These are phyloP conservation scores for Rattus norvegicus DNA, from an alignment of 2,113 vertebrate genomes.

Conservation along the genomic window DNA sequence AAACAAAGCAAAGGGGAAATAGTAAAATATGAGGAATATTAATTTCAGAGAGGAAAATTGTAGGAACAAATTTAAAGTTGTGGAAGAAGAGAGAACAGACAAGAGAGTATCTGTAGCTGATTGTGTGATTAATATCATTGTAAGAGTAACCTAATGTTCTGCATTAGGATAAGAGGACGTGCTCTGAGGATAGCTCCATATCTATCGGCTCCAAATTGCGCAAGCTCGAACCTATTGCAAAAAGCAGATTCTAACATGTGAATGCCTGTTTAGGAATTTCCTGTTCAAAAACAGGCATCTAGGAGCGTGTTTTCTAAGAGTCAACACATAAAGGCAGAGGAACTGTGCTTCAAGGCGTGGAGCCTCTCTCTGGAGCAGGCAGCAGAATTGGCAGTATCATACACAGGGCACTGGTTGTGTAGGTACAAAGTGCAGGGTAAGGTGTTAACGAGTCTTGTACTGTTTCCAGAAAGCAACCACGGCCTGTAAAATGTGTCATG, in stretches of 20 bases:
- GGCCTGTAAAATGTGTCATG: not conserved
- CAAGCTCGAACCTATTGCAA: too few species aligned
- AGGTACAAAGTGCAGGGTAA: not conserved
- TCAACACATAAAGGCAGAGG: too few species aligned
- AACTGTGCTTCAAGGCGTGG: not conserved
- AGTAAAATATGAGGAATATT: not conserved
- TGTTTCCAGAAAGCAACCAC: not conserved
- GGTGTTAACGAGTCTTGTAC: not conserved
- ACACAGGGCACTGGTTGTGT: not conserved
- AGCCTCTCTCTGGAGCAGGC: not conserved
- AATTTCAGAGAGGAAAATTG: too few species aligned
- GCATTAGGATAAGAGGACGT: not conserved
- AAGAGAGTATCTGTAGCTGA: not conserved
- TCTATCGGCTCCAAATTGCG: not conserved
- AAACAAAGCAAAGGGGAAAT: not conserved
- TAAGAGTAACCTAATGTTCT: not conserved
- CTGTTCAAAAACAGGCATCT: not conserved
- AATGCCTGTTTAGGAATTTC: not conserved
- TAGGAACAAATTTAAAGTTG: not conserved
- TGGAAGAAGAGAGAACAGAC: not conserved
- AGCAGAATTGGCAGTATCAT: not conserved
- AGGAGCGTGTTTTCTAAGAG: not conserved
- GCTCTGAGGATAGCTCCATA: fast-evolving
- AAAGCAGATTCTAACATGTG: too few species aligned
- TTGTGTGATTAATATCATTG: not conserved